phyloP scores from a whole-genome alignment of 2,888 invertebrate genomes.

The Autographa gamma region DNA sequence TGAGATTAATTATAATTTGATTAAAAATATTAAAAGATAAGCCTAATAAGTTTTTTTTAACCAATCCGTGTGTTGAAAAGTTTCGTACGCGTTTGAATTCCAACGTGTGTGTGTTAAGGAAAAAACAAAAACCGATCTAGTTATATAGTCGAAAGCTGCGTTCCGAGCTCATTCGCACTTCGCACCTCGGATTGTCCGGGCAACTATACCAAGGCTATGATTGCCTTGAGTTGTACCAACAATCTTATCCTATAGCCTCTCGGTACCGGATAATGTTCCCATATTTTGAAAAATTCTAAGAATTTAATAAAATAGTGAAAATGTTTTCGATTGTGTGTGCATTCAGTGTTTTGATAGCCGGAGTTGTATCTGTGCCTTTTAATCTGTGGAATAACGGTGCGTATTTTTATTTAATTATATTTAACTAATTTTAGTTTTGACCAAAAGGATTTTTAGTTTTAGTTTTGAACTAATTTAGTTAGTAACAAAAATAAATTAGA shows the following conservation, averaged over 20 bases:
- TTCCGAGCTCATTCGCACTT: slow-evolving; percentile 36
- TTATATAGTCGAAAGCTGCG: slow-evolving; percentile 18
- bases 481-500: no score
- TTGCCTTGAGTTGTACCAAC: slow-evolving; percentile 56
- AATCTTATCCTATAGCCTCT: slow-evolving; percentile 53
- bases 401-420: no score
- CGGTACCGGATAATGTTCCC: slow-evolving; percentile 57
- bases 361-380: slow-evolving; percentile 28
- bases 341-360: slow-evolving; percentile 27
- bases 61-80: no score
- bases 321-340: slow-evolving; percentile 22
- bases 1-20: no score
- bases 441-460: no score
- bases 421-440: no score
- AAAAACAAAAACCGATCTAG: slow-evolving; percentile 17
- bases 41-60: no score
- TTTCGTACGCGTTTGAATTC: neutral
- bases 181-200: slow-evolving; percentile 54
- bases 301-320: slow-evolving; percentile 24
- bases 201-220: slow-evolving; percentile 54
- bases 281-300: slow-evolving; percentile 10
- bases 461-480: no score
- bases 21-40: no score
- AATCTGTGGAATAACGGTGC: slow-evolving; percentile 49
- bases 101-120: slow-evolving; percentile 32